Percentiles rank a stretch among this genome's conserved stretches.
phyloP scores from a whole-genome alignment of 2,888 invertebrate genomes.

The Agrotis exclamationis region DNA sequence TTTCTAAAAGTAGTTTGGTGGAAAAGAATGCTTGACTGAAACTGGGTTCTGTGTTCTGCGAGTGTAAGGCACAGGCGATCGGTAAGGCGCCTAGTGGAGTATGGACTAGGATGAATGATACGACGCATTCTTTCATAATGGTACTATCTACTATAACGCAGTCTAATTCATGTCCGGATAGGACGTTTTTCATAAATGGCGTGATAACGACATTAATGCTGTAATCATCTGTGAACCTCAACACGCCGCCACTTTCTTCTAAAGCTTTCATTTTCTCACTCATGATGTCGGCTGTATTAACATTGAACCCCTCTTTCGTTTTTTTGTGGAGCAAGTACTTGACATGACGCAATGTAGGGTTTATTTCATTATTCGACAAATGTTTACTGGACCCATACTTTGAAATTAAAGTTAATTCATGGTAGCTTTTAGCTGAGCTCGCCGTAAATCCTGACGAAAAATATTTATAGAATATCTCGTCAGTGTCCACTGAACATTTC shows the following conservation, averaged over 20 bases:
- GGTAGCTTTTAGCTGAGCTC: constrained; percentile 53
- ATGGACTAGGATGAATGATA: constrained; percentile 67
- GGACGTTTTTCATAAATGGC: constrained; percentile 69
- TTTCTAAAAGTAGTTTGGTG: constrained; percentile 63
- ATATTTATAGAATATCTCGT: constrained; percentile 51
- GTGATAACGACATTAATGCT: constrained; percentile 67
- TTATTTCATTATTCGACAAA: constrained; percentile 43
- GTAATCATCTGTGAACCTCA: constrained; percentile 34
- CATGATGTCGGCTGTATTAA: constrained; percentile 19
- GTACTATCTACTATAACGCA: constrained; percentile 66
- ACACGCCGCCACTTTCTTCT: constrained; percentile 47
- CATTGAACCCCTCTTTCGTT: constrained; percentile 17
- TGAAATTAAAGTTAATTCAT: constrained; percentile 49
- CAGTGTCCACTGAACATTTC: constrained; percentile 62
- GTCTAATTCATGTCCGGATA: constrained; percentile 60
- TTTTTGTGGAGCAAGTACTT: constrained; percentile 33
- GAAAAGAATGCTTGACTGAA: constrained; percentile 65
- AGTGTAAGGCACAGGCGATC: constrained; percentile 68
- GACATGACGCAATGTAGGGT: constrained; percentile 36
- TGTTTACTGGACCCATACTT: constrained; percentile 14
- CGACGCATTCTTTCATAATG: constrained; percentile 48
- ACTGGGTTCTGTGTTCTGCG: constrained; percentile 51
- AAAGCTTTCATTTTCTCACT: constrained; percentile 37
- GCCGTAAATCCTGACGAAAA: constrained; percentile 40
- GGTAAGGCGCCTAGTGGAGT: constrained; percentile 70